phyloP scores from a whole-genome alignment of 2,797 vertebrate species.

The Dryobates pubescens region DNA sequence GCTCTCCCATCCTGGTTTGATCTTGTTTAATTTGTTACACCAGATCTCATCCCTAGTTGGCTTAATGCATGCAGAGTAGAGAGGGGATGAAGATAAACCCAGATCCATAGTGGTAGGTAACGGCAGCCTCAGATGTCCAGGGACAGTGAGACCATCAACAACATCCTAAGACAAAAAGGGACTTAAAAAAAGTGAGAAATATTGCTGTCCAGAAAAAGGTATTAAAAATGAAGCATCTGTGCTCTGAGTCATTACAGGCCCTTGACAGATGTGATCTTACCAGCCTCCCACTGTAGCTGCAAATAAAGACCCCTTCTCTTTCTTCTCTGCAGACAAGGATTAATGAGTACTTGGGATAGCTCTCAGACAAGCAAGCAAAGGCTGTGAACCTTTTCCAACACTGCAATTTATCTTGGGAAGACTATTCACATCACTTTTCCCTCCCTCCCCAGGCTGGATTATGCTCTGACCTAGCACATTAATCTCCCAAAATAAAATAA shows the following conservation, averaged over 20 bases:
- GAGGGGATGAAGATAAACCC: background rate
- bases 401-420: conserved; percentile 83
- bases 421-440: conserved; percentile 74
- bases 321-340: conserved; percentile 83
- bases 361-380: conserved; percentile 78
- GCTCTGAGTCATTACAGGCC: conserved; percentile 75
- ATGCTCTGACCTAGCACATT: conserved; percentile 81
- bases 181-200: conserved; percentile 43
- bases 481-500: conserved; percentile 84
- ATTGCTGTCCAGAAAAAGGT: conserved; percentile 46
- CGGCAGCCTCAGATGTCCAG: conserved; percentile 32
- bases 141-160: conserved; percentile 14
- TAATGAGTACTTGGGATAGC: conserved; percentile 80
- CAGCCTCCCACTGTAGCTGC: conserved; percentile 71
- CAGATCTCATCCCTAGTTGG: background rate
- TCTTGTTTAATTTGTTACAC: background rate
- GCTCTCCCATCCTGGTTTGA: background rate
- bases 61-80: background rate
- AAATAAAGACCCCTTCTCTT: conserved; percentile 78
- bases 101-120: conserved; percentile 4
- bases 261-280: conserved; percentile 78
- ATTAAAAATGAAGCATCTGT: conserved; percentile 75
- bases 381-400: conserved; percentile 81
- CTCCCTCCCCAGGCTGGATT: conserved; percentile 69
- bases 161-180: conserved; percentile 37